These are phyloP conservation scores for Hozukius guyotensis DNA, from an alignment of 2,797 vertebrate species.

Conservation along the genomic window DNA sequence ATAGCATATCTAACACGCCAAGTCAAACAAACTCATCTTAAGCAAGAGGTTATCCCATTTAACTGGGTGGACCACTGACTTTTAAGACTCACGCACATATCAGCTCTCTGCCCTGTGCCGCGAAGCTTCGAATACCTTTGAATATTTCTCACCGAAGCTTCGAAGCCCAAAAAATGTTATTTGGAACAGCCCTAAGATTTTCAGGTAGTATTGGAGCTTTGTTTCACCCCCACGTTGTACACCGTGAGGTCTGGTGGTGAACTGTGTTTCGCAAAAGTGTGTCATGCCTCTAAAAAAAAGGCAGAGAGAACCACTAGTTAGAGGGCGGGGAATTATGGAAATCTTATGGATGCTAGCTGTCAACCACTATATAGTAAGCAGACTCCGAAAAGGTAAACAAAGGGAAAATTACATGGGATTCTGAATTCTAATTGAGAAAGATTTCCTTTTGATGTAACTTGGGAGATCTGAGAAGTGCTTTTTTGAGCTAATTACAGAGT, in stretches of 20 bases:
- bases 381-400: constrained; percentile 77
- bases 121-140: too few species aligned
- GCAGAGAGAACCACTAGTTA: constrained; percentile 10
- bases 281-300: constrained; percentile 17
- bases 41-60: neutral
- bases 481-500: constrained; percentile 80
- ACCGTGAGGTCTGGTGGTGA: neutral
- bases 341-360: constrained; percentile 50
- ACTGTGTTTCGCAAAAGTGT: constrained; percentile 28
- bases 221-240: neutral
- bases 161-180: too few species aligned
- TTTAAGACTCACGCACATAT: neutral
- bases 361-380: constrained; percentile 43
- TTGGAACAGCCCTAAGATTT: neutral
- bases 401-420: constrained; percentile 67
- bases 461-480: constrained; percentile 74
- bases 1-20: neutral
- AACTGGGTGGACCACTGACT: neutral
- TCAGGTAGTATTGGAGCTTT: neutral
- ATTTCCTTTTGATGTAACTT: constrained; percentile 84
- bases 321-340: constrained; percentile 53
- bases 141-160: too few species aligned
- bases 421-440: constrained; percentile 77
- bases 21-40: neutral
- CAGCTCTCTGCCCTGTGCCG: too few species aligned